Conservation (phyloP, 2,113 vertebrate species). For the Hippopotamus amphibius region DNA sequence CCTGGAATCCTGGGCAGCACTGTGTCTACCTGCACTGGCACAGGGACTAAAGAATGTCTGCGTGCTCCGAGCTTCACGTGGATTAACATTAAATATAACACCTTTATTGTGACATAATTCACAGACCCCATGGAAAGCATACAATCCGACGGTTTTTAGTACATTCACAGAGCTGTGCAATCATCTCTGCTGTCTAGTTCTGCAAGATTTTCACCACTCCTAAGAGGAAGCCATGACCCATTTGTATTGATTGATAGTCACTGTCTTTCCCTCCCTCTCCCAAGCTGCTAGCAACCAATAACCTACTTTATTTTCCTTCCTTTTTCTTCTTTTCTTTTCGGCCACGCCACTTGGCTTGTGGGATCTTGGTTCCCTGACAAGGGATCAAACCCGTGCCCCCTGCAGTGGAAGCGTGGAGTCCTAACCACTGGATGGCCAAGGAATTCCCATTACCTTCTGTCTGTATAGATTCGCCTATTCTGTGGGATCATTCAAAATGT, state of each 20-base stretch:
- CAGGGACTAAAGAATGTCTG: not conserved
- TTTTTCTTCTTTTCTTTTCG: too few relatives aligned
- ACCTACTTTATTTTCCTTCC: not conserved
- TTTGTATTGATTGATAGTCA: not conserved
- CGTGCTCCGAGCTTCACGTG: not conserved
- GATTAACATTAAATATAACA: not conserved
- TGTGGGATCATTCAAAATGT: not conserved
- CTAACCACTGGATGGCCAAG: too few relatives aligned
- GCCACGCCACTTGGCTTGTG: too few relatives aligned
- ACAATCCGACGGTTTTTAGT: not conserved
- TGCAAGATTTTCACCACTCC: not conserved
- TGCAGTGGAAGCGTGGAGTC: too few relatives aligned
- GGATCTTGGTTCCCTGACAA: too few relatives aligned
- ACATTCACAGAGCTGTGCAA: not conserved
- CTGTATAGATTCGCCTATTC: not conserved
- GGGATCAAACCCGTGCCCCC: too few relatives aligned
- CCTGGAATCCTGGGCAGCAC: not conserved
- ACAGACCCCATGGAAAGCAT: not conserved
- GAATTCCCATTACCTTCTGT: too few relatives aligned
- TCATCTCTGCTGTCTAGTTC: not conserved
- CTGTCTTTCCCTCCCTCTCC: not conserved
- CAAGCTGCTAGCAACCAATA: not conserved
- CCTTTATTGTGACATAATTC: not conserved
- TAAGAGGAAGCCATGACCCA: not conserved
- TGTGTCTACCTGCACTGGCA: too few relatives aligned